These are phyloP conservation scores for Actinia tenebrosa DNA, from an alignment of 64 coral and sea anemone species.

Conservation along the genomic window DNA sequence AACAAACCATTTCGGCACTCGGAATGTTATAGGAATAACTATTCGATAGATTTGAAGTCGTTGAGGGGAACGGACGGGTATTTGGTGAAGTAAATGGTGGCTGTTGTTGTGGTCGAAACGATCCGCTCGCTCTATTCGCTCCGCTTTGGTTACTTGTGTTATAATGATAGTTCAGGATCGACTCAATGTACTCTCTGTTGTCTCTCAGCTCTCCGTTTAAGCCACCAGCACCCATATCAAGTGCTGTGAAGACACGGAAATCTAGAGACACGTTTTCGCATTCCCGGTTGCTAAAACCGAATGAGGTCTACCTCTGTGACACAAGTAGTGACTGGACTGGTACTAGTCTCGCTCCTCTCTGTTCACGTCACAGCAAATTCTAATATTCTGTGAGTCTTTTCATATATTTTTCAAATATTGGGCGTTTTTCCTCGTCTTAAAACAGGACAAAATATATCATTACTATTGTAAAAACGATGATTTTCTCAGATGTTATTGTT, in stretches of 20 bases:
- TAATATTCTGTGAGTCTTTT: no score
- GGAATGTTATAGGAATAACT: slow-evolving; percentile 19
- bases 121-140: slow-evolving; percentile 4
- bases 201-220: slow-evolving; percentile 79
- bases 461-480: no score
- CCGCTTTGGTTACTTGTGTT: slow-evolving; percentile 12
- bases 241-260: background rate
- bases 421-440: no score
- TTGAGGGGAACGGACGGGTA: background rate
- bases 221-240: slow-evolving; percentile 88
- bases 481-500: no score
- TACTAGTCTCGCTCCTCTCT: background rate
- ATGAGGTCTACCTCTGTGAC: background rate
- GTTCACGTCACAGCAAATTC: no score
- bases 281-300: background rate
- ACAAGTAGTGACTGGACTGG: background rate
- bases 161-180: slow-evolving; percentile 62
- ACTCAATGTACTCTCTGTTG: slow-evolving; percentile 62
- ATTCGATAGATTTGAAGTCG: slow-evolving; percentile 14
- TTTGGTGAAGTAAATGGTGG: background rate
- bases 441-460: no score
- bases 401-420: no score
- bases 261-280: background rate
- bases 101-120: background rate
- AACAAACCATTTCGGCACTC: slow-evolving; percentile 65